Percentiles rank a stretch among this genome's conserved stretches.
Evolutionary conservation across 2,113 vertebrate species (phyloP).

Genomic region (Pseudonaja textilis): DNA sequence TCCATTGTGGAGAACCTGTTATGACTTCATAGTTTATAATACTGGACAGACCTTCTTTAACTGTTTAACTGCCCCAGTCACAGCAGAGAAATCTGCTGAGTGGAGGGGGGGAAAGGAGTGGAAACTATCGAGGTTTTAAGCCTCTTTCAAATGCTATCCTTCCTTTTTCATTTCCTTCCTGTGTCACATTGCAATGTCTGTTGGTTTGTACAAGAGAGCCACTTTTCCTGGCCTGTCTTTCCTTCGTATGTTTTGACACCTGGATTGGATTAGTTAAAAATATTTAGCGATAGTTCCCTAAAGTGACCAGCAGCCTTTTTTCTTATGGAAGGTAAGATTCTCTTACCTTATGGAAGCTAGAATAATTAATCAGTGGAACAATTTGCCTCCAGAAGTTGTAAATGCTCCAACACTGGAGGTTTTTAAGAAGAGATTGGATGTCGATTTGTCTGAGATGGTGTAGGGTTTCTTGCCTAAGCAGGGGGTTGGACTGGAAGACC

Average conservation of each 20-base stretch:
- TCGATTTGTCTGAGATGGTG: too few species aligned
- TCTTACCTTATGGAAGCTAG: too few species aligned
- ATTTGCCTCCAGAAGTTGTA: too few species aligned
- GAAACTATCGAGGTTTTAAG: neutral
- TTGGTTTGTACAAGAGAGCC: neutral
- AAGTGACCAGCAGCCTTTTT: neutral
- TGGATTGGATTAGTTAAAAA: neutral
- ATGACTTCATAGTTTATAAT: neutral
- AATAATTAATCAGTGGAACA: too few species aligned
- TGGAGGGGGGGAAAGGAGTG: neutral
- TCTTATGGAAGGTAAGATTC: neutral
- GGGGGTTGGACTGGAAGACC: too few species aligned
- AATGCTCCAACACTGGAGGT: too few species aligned
- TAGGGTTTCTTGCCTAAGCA: too few species aligned
- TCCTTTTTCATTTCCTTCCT: neutral
- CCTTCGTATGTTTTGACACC: neutral
- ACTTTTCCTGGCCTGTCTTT: neutral
- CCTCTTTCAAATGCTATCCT: neutral
- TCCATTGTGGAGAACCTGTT: neutral
- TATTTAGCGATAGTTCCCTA: neutral
- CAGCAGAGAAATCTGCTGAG: neutral
- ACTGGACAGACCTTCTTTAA: neutral
- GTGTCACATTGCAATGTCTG: too few species aligned
- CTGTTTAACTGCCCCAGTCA: neutral
- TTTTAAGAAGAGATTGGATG: too few species aligned